phyloP scores from a whole-genome alignment of 2,888 invertebrate genomes.

The Cephalotes varians region DNA sequence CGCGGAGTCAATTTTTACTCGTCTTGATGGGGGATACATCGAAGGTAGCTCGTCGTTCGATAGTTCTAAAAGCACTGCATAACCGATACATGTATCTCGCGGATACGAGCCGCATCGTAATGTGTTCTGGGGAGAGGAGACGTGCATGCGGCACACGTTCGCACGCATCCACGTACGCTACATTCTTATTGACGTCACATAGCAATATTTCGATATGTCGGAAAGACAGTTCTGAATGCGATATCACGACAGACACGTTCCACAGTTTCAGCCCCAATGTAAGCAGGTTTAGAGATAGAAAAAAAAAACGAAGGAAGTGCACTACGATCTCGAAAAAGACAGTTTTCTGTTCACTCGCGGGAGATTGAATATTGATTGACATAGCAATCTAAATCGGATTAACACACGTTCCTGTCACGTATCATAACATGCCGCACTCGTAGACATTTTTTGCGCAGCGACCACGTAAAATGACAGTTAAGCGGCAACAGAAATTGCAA shows the following conservation, averaged over 20 bases:
- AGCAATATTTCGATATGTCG: constrained; percentile 12
- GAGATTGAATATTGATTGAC: constrained; percentile 37
- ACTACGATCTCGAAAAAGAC: background rate
- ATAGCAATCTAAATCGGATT: constrained; percentile 36
- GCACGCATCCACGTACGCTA: background rate
- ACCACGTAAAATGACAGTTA: background rate
- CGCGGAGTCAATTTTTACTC: constrained; percentile 6
- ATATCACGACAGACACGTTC: constrained; percentile 6
- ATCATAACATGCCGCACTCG: constrained; percentile 10
- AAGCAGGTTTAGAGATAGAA: background rate
- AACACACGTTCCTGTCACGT: constrained; percentile 31
- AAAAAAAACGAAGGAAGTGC: background rate
- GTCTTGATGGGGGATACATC: background rate
- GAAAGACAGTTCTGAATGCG: background rate
- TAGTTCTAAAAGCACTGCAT: constrained; percentile 12
- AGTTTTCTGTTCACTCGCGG: background rate
- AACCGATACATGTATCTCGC: constrained; percentile 55
- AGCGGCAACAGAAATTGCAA: constrained; percentile 27
- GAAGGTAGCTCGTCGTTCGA: constrained; percentile 16
- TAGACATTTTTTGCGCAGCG: background rate
- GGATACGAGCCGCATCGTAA: constrained; percentile 42
- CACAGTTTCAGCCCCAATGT: background rate
- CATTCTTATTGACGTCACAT: background rate
- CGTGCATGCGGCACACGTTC: constrained; percentile 42
- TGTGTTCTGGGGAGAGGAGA: constrained; percentile 56